Evolutionary conservation across 1,140 invertebrate genomes (phyloP).

Genomic region (Apis florea): DNA sequence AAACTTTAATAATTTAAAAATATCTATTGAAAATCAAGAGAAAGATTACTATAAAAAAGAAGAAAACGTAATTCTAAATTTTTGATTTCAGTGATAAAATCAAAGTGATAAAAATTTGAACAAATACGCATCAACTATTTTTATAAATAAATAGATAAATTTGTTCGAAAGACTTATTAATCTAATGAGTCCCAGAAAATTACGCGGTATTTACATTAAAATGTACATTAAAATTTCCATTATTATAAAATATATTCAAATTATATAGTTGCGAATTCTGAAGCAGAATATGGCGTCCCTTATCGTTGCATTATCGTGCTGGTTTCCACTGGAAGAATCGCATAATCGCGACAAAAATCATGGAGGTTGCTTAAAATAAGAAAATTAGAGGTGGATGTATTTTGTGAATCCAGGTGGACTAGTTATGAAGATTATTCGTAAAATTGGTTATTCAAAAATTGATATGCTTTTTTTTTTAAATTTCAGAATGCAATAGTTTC

Average conservation of each 20-base stretch:
- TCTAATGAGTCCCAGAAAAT: neutral
- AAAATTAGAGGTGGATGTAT: neutral
- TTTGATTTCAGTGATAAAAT: no score
- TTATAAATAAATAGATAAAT: no score
- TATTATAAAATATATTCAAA: slow-evolving; percentile 17
- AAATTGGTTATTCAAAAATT: no score
- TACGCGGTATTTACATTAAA: slow-evolving; percentile 5
- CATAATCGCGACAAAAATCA: slow-evolving; percentile 21
- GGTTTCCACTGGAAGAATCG: neutral
- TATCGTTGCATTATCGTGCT: slow-evolving; percentile 24
- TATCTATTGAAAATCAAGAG: no score
- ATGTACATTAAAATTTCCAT: slow-evolving; percentile 12
- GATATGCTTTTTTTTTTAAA: no score
- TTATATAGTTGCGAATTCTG: neutral
- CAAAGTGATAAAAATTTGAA: no score
- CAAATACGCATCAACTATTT: no score
- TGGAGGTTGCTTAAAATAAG: neutral
- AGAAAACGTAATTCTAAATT: no score
- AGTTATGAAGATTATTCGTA: neutral
- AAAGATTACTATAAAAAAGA: no score
- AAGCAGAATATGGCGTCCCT: neutral
- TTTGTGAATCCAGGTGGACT: neutral
- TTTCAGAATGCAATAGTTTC: no score
- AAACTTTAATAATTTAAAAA: no score
- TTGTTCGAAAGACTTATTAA: neutral